phyloP scores from a whole-genome alignment of 2,797 vertebrate genomes.

The Margarornis squamiger region DNA sequence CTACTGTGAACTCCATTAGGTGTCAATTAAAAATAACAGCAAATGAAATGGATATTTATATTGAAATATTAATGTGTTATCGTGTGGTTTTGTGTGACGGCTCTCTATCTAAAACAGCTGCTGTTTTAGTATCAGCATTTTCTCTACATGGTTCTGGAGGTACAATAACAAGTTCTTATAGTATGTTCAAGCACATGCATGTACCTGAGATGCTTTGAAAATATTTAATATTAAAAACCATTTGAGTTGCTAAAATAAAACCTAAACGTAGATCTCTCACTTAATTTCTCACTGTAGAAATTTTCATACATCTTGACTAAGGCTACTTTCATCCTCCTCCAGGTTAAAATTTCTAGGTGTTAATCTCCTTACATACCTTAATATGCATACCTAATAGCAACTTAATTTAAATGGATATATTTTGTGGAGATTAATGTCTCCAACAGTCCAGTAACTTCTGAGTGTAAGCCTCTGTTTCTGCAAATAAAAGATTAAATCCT shows the following conservation, averaged over 20 bases:
- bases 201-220: background rate
- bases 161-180: background rate
- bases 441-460: background rate
- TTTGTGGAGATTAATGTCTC: background rate
- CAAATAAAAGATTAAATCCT: background rate
- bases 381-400: background rate
- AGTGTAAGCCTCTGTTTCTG: background rate
- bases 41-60: background rate
- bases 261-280: background rate
- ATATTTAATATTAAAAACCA: background rate
- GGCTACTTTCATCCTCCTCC: background rate
- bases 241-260: background rate
- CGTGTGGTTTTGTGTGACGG: background rate
- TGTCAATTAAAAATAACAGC: background rate
- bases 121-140: background rate
- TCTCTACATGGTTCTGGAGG: background rate
- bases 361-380: background rate
- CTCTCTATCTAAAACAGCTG: background rate
- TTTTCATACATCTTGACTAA: background rate
- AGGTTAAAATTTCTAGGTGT: background rate
- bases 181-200: background rate
- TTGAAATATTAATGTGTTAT: background rate
- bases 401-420: background rate
- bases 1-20: background rate
- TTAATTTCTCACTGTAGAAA: background rate